phyloP scores from a whole-genome alignment of 2,113 vertebrate genomes.

The Halichoeres trimaculatus region DNA sequence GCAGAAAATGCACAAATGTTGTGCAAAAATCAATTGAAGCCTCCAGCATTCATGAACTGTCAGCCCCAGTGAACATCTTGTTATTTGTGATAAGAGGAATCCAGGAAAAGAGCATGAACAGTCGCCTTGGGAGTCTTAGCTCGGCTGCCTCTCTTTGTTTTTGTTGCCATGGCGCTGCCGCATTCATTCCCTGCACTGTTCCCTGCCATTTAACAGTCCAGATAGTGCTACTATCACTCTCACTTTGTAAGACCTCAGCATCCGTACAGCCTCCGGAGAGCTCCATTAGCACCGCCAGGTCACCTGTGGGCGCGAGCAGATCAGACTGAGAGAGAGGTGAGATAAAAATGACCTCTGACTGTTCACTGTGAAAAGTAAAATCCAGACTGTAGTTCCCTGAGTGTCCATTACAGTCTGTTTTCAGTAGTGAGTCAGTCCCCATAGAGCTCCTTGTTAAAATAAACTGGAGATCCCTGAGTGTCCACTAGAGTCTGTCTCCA shows the following conservation, averaged over 20 bases:
- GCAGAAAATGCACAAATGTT: conserved; percentile 25
- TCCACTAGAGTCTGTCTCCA: too few relatives aligned
- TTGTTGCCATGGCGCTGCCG: conserved; percentile 68
- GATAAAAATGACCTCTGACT: too few relatives aligned
- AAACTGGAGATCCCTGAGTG: too few relatives aligned
- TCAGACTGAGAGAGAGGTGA: too few relatives aligned
- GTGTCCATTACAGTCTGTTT: too few relatives aligned
- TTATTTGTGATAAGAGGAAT: conserved; percentile 63
- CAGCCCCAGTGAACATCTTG: conserved; percentile 59
- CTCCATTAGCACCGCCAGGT: conserved; percentile 60
- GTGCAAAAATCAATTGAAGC: conserved; percentile 47
- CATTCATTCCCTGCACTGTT: conserved; percentile 46
- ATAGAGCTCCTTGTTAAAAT: too few relatives aligned
- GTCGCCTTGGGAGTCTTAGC: conserved; percentile 51
- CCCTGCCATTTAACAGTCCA: conserved; percentile 54
- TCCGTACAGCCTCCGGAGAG: conserved; percentile 32
- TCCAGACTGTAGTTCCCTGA: too few relatives aligned
- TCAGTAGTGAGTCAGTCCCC: too few relatives aligned
- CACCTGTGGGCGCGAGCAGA: conserved; percentile 71
- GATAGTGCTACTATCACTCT: conserved; percentile 60
- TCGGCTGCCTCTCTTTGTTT: conserved; percentile 60
- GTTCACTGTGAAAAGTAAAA: too few relatives aligned
- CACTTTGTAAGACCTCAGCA: conserved; percentile 16
- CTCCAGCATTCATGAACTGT: conserved; percentile 53
- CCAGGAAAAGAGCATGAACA: conserved; percentile 56